These are phyloP conservation scores for Eudemis profundana DNA, from an alignment of 2,888 invertebrate species.

Conservation along the genomic window DNA sequence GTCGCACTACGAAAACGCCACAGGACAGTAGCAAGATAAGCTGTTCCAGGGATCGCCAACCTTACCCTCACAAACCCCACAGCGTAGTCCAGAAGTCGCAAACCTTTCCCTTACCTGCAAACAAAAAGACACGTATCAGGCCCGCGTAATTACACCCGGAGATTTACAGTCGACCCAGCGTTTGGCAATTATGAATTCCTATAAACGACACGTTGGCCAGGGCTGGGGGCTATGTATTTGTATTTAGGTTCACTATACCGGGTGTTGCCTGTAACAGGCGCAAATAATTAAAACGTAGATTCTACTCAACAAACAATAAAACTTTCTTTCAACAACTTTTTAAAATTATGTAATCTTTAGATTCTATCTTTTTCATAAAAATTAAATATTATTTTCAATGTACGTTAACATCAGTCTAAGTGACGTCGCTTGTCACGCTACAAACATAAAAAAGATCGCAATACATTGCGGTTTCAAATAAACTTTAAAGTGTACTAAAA, in stretches of 20 bases:
- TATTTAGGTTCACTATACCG: conserved; percentile 18
- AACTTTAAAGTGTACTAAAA: too few species aligned
- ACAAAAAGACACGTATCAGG: conserved; percentile 52
- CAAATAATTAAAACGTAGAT: too few species aligned
- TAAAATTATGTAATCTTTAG: too few species aligned
- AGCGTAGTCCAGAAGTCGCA: conserved; percentile 35
- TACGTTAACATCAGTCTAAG: too few species aligned
- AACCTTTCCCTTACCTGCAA: conserved; percentile 68
- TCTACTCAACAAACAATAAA: too few species aligned
- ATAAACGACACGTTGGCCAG: conserved; percentile 57
- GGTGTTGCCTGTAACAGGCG: background rate
- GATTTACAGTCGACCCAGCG: conserved; percentile 51
- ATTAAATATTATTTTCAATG: too few species aligned
- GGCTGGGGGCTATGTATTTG: conserved; percentile 25
- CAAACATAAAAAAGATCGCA: too few species aligned
- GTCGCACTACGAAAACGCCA: too few species aligned
- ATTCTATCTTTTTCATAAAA: too few species aligned
- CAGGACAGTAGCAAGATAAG: background rate
- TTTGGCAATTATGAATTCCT: conserved; percentile 70
- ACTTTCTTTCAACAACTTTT: too few species aligned
- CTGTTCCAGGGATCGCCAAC: background rate
- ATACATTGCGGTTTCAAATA: too few species aligned
- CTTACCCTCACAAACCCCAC: conserved; percentile 25
- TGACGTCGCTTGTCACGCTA: too few species aligned
- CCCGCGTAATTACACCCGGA: conserved; percentile 40